Conservation (phyloP, 2,888 invertebrate genomes). For the Copidosoma aretas region DNA sequence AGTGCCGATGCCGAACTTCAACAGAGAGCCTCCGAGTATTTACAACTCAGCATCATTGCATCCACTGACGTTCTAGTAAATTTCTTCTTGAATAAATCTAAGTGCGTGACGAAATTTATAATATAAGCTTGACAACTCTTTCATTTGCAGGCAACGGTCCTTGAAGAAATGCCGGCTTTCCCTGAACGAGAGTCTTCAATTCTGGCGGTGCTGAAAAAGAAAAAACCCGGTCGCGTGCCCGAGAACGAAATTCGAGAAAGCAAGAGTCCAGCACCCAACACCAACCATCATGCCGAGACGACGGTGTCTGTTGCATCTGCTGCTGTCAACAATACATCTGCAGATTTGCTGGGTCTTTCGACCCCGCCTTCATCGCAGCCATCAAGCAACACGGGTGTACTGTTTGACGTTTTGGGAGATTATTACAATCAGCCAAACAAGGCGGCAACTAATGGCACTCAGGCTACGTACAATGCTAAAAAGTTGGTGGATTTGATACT, state of each 20-base stretch:
- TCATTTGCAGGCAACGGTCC: slow-evolving; percentile 79
- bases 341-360: slow-evolving; percentile 86
- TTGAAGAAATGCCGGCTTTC: slow-evolving; percentile 99
- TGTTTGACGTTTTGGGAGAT: slow-evolving; percentile 92
- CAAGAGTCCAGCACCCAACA: slow-evolving; percentile 74
- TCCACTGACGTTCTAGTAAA: slow-evolving; percentile 90
- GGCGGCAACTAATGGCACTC: slow-evolving; percentile 67
- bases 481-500: slow-evolving; percentile 66
- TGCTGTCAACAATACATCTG: slow-evolving; percentile 68
- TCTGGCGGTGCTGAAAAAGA: slow-evolving; percentile 96
- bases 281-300: slow-evolving; percentile 64
- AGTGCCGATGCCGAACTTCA: slow-evolving; percentile 99
- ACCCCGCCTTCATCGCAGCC: slow-evolving; percentile 81
- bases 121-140: not conserved
- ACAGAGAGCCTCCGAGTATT: slow-evolving; percentile 96
- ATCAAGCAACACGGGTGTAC: slow-evolving; percentile 75
- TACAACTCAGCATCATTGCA: slow-evolving; percentile 94
- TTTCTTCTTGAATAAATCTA: slow-evolving; percentile 26
- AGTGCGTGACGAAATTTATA: not conserved
- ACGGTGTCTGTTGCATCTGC: slow-evolving; percentile 55
- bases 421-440: slow-evolving; percentile 75
- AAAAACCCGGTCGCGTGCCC: slow-evolving; percentile 93
- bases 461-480: slow-evolving; percentile 83
- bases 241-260: slow-evolving; percentile 85
- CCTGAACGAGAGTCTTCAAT: slow-evolving; percentile 98